Evolutionary conservation across 2,113 vertebrate species (phyloP).

Genomic region (Cricetomys ansorgei): DNA sequence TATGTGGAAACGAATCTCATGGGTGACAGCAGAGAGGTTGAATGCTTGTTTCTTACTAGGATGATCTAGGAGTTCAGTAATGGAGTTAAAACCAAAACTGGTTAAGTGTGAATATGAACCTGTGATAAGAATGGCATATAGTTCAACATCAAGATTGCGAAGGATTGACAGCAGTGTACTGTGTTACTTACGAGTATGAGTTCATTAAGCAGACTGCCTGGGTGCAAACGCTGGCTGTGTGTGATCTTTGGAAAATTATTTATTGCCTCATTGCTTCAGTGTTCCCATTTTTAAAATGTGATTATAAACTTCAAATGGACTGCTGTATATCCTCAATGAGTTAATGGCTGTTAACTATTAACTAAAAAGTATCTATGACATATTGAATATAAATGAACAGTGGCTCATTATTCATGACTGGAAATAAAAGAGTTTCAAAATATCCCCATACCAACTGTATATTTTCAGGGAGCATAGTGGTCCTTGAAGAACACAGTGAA

Average conservation of each 20-base stretch:
- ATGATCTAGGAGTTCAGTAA: neutral
- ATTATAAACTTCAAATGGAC: neutral
- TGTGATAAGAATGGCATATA: neutral
- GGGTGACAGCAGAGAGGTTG: neutral
- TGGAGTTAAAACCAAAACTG: neutral
- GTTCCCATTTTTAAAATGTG: neutral
- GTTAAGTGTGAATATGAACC: neutral
- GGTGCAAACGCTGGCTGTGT: neutral
- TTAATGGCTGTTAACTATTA: no score
- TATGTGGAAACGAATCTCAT: neutral
- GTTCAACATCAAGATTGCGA: neutral
- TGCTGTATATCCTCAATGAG: neutral
- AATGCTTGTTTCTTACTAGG: neutral
- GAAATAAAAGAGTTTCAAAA: neutral
- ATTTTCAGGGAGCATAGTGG: neutral
- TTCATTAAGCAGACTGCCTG: neutral
- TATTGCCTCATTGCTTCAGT: neutral
- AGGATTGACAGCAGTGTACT: neutral
- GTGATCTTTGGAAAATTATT: neutral
- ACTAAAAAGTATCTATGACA: neutral
- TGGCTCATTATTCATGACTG: neutral
- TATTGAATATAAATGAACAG: neutral
- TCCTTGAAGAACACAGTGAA: neutral
- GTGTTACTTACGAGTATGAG: no score
- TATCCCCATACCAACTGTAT: neutral